Conservation (phyloP, 1,140 invertebrate species). For the Pseudomyrmex cubaensis region DNA sequence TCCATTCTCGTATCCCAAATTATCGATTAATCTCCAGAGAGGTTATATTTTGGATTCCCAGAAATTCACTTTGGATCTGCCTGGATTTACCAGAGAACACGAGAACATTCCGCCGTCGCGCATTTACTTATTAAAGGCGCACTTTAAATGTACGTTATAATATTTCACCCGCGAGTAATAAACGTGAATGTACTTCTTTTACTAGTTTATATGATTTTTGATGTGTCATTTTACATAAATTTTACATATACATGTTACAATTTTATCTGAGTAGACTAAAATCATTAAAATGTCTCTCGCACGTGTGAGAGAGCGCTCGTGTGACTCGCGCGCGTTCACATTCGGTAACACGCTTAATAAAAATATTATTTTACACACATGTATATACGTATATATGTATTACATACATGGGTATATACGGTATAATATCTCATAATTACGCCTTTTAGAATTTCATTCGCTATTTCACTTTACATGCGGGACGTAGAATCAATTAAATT, state of each 20-base stretch:
- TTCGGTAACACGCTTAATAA: no score
- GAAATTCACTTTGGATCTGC: slow-evolving; percentile 18
- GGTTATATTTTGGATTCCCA: slow-evolving; percentile 18
- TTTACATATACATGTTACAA: background rate
- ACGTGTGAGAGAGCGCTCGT: no score
- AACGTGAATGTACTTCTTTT: background rate
- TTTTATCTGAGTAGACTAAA: slow-evolving; percentile 5
- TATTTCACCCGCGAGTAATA: background rate
- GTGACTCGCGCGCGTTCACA: no score
- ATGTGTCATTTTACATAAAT: background rate
- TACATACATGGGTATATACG: no score
- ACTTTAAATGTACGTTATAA: slow-evolving; percentile 13
- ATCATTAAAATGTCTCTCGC: no score
- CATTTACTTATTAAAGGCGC: slow-evolving; percentile 34
- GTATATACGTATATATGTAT: no score
- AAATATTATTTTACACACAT: no score
- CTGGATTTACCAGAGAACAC: slow-evolving; percentile 36
- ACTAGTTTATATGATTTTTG: background rate
- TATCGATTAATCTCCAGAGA: slow-evolving; percentile 43
- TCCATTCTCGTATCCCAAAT: slow-evolving; percentile 49
- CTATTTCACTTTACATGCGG: background rate
- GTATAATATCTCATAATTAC: background rate
- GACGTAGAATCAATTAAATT: background rate
- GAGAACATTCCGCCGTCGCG: slow-evolving; percentile 35
- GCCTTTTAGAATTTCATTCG: background rate